A percentile compares a stretch with the other conserved stretches of the same genome.
Conservation (phyloP, 2,888 invertebrate genomes). For the Physocephala rufipes region DNA sequence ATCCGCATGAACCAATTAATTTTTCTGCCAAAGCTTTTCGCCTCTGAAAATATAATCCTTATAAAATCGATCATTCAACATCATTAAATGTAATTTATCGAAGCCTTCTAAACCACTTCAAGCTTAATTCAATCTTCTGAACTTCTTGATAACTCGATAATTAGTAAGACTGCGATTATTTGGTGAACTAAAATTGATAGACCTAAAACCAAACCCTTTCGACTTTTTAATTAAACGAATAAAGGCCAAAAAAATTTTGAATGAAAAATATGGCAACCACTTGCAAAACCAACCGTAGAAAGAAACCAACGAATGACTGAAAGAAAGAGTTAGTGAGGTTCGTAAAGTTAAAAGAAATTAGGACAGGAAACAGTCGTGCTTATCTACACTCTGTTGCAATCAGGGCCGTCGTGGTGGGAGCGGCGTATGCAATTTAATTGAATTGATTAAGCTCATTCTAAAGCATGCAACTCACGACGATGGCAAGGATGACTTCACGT, state of each 20-base stretch:
- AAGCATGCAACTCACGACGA: no score
- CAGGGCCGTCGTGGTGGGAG: neutral
- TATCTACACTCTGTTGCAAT: neutral
- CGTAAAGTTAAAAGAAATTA: no score
- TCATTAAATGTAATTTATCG: no score
- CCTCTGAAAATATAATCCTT: no score
- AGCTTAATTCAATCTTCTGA: no score
- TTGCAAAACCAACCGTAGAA: conserved; percentile 12
- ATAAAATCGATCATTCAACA: no score
- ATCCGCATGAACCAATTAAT: no score
- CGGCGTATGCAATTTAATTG: neutral
- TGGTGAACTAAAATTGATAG: neutral
- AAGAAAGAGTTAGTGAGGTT: neutral
- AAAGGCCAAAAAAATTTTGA: neutral
- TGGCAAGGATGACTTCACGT: no score
- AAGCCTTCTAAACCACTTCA: no score
- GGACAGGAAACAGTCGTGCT: neutral
- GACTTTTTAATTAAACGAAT: no score
- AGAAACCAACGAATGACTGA: neutral
- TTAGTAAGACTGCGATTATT: neutral
- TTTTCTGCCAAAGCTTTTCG: no score
- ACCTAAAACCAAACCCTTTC: neutral
- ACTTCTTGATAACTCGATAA: neutral
- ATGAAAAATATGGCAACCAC: conserved; percentile 17
- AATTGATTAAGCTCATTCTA: neutral